These are phyloP conservation scores for Lepus oiostolus DNA, from an alignment of 2,797 vertebrate species.

Conservation along the genomic window DNA sequence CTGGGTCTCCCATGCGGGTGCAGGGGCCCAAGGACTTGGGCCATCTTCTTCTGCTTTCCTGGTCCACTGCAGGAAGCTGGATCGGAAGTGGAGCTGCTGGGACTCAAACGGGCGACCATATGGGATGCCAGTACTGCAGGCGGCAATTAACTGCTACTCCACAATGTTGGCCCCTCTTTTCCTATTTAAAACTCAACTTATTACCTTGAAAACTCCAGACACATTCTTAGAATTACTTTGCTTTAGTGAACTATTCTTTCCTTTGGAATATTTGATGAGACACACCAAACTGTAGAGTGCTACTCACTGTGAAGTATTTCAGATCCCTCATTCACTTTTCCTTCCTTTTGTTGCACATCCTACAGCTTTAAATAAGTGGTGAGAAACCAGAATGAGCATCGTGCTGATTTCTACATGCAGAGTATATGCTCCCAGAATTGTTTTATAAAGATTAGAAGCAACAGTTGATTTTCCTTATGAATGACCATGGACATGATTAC, in stretches of 20 bases:
- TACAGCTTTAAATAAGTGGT: background rate
- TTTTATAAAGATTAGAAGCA: slow-evolving; percentile 22
- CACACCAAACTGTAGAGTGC: background rate
- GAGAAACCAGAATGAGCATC: background rate
- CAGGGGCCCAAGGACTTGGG: too few relatives aligned
- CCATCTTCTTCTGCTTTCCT: too few relatives aligned
- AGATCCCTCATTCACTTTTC: background rate
- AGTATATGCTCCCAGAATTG: background rate
- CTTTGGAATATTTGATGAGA: background rate
- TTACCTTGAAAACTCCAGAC: background rate
- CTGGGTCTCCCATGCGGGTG: too few relatives aligned
- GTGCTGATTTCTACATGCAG: background rate
- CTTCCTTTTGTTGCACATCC: background rate
- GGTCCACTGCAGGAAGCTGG: too few relatives aligned
- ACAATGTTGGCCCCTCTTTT: too few relatives aligned
- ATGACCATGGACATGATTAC: background rate
- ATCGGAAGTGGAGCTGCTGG: too few relatives aligned
- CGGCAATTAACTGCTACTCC: too few relatives aligned
- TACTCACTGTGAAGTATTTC: background rate
- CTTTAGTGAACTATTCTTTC: background rate
- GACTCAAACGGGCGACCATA: too few relatives aligned
- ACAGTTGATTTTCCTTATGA: slow-evolving; percentile 48
- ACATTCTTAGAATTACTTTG: background rate
- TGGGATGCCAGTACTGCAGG: too few relatives aligned
- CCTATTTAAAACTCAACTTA: slow-evolving; percentile 4